phyloP scores from a whole-genome alignment of 2,888 invertebrate genomes.

The Lottia scabra region DNA sequence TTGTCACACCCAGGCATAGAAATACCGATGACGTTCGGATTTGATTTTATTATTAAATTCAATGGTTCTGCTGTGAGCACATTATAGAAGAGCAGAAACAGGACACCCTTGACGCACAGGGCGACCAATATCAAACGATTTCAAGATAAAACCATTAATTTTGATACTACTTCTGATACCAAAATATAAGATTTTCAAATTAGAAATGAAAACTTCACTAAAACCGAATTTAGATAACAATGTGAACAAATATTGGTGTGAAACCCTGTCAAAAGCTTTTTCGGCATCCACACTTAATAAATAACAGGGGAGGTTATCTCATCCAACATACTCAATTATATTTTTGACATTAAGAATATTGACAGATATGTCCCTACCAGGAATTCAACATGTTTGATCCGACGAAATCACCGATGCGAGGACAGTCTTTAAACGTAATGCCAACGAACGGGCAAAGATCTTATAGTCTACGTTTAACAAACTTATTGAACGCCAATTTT shows the following conservation, averaged over 20 bases:
- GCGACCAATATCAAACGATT: not conserved
- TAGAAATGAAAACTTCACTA: slow-evolving; percentile 30
- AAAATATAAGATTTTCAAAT: slow-evolving; percentile 37
- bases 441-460: slow-evolving; percentile 34
- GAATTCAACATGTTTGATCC: slow-evolving; percentile 39
- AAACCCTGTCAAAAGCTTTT: slow-evolving; percentile 43
- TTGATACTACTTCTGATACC: slow-evolving; percentile 31
- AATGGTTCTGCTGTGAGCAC: not conserved
- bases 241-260: slow-evolving; percentile 33
- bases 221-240: slow-evolving; percentile 35
- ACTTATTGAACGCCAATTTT: slow-evolving; percentile 40
- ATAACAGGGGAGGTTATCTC: slow-evolving; percentile 28
- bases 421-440: slow-evolving; percentile 29
- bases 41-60: not conserved
- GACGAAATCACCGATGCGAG: slow-evolving; percentile 27
- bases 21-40: not conserved
- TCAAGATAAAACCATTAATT: slow-evolving; percentile 32
- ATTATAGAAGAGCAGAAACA: not conserved
- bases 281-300: slow-evolving; percentile 41
- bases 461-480: slow-evolving; percentile 39
- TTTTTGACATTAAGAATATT: slow-evolving; percentile 35
- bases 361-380: slow-evolving; percentile 38
- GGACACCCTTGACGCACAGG: not conserved
- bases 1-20: not conserved
- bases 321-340: slow-evolving; percentile 34